Evolutionary conservation across 2,888 invertebrate genomes (phyloP).

Genomic region (Antheraea assamensis): DNA sequence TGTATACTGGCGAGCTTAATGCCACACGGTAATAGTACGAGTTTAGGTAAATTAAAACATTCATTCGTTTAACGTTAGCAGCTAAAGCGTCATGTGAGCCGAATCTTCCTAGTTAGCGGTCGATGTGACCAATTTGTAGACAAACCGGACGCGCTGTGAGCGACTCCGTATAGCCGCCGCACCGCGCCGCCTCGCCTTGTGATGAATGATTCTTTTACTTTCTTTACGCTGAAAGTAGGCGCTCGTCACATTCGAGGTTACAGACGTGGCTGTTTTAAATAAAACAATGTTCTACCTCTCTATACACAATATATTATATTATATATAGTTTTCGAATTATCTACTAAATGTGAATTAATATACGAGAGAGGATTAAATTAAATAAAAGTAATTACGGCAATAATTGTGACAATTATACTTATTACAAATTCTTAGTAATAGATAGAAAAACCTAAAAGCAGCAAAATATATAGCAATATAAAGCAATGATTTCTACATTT

Average conservation of each 20-base stretch:
- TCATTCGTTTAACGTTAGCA: constrained; percentile 48
- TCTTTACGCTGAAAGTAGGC: constrained; percentile 70
- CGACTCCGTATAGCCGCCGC: constrained; percentile 63
- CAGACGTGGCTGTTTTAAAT: constrained; percentile 11
- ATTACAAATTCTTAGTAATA: not conserved
- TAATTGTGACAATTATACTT: not conserved
- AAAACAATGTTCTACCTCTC: constrained; percentile 1
- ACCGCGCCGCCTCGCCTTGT: constrained; percentile 33
- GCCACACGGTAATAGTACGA: constrained; percentile 20
- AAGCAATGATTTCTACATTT: not conserved
- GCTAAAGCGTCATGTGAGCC: constrained; percentile 49
- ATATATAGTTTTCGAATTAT: not conserved
- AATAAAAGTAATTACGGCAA: not conserved
- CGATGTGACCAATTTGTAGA: constrained; percentile 76
- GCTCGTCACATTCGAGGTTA: constrained; percentile 30
- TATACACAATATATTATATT: not conserved
- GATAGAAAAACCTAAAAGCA: not conserved
- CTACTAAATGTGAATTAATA: not conserved
- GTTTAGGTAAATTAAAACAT: constrained; percentile 33
- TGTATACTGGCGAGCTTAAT: too few species aligned
- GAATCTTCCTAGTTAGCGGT: constrained; percentile 74
- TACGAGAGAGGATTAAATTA: not conserved
- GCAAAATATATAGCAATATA: too few species aligned
- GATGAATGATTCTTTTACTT: constrained; percentile 76
- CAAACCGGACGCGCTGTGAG: constrained; percentile 71